These are phyloP conservation scores for Leguminivora glycinivorella DNA, from an alignment of 1,140 invertebrate species.

Conservation along the genomic window DNA sequence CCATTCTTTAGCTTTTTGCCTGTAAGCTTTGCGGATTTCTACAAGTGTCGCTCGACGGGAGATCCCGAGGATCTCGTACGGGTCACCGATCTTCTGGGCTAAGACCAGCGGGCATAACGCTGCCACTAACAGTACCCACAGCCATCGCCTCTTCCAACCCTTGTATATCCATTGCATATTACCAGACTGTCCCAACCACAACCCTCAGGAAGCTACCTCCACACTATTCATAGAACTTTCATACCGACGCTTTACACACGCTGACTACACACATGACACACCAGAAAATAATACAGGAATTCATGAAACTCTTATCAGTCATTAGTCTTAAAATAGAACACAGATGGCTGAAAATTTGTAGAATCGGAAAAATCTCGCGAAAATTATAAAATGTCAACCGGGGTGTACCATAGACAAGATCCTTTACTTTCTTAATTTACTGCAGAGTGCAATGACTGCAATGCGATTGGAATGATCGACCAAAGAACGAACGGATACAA, in stretches of 20 bases:
- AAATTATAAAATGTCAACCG: conserved; percentile 45
- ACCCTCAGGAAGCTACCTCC: conserved; percentile 45
- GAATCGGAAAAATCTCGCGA: conserved; percentile 50
- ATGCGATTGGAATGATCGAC: conserved; percentile 18
- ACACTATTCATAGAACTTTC: conserved; percentile 57
- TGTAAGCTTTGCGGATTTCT: conserved; percentile 94
- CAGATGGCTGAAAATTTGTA: conserved; percentile 55
- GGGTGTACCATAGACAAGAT: conserved; percentile 35
- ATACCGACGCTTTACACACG: conserved; percentile 41
- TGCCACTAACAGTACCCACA: conserved; percentile 55
- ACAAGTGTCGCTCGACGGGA: conserved; percentile 84
- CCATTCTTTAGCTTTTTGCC: conserved; percentile 94
- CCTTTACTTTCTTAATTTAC: conserved; percentile 34
- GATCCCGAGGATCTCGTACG: conserved; percentile 92
- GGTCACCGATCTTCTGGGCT: conserved; percentile 84
- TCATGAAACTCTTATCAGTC: conserved; percentile 56
- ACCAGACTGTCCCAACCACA: conserved; percentile 42
- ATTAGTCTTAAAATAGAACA: conserved; percentile 68
- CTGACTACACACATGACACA: conserved; percentile 51
- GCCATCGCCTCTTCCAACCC: conserved; percentile 62
- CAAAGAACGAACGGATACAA: background rate
- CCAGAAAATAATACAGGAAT: conserved; percentile 48
- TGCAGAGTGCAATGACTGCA: conserved; percentile 10
- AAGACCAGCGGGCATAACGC: conserved; percentile 50
- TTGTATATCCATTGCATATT: conserved; percentile 73